Base-by-base conservation (phyloP, 2,113 vertebrate genomes). In the Poecile atricapillus region DNA sequence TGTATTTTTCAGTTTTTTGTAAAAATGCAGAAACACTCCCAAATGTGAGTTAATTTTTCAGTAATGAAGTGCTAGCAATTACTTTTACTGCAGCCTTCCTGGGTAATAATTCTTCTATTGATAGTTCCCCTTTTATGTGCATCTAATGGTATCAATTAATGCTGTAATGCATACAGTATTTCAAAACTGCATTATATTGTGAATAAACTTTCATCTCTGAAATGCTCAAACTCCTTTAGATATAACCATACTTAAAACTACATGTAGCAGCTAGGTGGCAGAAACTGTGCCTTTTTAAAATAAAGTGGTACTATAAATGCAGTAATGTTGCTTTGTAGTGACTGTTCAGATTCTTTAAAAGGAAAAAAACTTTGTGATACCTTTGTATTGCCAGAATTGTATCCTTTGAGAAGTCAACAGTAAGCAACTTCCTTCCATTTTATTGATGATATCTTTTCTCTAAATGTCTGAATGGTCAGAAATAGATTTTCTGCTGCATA, bases 221-320 rank as follows among this genome's bases (percentile, higher is more conserved):
- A 63, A 77, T 71, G 31, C 39, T 41, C 56, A 27, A 83, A 11
- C 50, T 75, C 39, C 33, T 92, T 65, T 60, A 67, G 68, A 16
- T 62, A 11, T 1, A 59, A 52, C 17, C 3, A 0, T 67, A 50
- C 39, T 55, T 44, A 83, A 90, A 50, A 43, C 75, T 77, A 63
- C 83, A 21, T 52, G n/a, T 70, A 94, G 69, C 95, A 97, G 94
- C 89, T 89, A 92, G 93, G 76, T 96, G 95, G 94, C 93, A 97
- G 93, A 95, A 95, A 94, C 33, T 44, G 35, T 74, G 31, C 76
- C 46, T 94, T 92, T 80, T 89, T 10, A 21, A 80, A 90, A 81
- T 35, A n/a, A 82, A 73, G n/a, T 2, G 5, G 20, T 82, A 15
- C 23, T 83, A 2, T 53, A 69, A 82, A 63, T 17, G 31, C 37